phyloP scores from a whole-genome alignment of 92 coral and sea anemone species.

The Actinernus sp. region DNA sequence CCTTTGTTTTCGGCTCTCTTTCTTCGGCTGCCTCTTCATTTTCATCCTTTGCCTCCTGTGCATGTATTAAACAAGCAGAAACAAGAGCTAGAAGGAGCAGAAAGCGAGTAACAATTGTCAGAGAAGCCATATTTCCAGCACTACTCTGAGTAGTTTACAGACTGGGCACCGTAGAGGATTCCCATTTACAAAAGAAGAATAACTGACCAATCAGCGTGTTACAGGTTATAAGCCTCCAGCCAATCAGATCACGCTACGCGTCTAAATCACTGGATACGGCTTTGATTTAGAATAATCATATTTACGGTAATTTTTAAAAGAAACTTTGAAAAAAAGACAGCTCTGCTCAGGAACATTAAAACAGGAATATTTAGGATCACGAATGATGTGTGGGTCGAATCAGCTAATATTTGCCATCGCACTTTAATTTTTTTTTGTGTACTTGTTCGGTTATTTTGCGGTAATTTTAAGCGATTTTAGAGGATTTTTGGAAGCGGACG shows the following conservation, averaged over 20 bases:
- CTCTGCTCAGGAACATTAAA: too few species aligned
- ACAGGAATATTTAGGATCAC: too few species aligned
- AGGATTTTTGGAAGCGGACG: too few species aligned
- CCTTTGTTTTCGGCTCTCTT: constrained; percentile 15
- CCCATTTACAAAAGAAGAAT: constrained; percentile 72
- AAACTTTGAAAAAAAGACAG: too few species aligned
- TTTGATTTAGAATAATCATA: too few species aligned
- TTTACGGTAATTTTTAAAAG: too few species aligned
- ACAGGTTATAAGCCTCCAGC: constrained; percentile 82
- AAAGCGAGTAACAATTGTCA: constrained; percentile 13
- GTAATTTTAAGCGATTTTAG: too few species aligned
- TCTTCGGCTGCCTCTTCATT: constrained; percentile 43
- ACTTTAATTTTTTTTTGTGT: too few species aligned
- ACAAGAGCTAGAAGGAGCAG: constrained; percentile 47
- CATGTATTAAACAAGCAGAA: constrained; percentile 59
- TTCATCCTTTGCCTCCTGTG: constrained; percentile 56
- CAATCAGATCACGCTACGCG: constrained; percentile 88
- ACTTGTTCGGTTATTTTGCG: too few species aligned
- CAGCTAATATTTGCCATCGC: too few species aligned
- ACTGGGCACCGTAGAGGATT: constrained; percentile 55
- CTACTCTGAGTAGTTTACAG: neutral
- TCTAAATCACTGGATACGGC: too few species aligned
- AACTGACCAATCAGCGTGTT: constrained; percentile 86
- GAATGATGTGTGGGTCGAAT: too few species aligned
- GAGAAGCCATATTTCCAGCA: constrained; percentile 15